Percentiles rank a stretch among this genome's conserved stretches.
Conservation (phyloP, 1,140 invertebrate genomes). For the Drosophila lacteicornis region DNA sequence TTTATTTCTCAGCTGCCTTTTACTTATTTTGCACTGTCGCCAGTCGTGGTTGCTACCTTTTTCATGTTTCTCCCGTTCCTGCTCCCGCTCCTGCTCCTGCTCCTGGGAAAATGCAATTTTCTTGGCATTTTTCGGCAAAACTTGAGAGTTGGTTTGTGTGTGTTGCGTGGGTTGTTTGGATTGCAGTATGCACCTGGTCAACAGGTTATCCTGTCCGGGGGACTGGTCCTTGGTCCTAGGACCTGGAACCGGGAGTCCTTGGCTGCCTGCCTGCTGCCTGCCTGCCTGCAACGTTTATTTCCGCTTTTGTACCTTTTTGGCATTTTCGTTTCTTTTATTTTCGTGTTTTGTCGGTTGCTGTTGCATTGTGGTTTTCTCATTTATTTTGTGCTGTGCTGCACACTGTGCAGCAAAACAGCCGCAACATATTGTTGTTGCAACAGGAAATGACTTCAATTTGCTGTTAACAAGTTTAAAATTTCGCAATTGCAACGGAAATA, state of each 20-base stretch:
- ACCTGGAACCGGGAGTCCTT: constrained; percentile 18
- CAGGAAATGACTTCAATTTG: constrained; percentile 83
- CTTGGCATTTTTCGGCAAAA: constrained; percentile 81
- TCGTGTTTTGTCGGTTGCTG: constrained; percentile 49
- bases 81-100: constrained; percentile 7
- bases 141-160: constrained; percentile 43
- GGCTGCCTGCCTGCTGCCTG: constrained; percentile 54
- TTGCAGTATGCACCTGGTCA: constrained; percentile 81
- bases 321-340: constrained; percentile 67
- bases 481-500: constrained; percentile 82
- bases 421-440: constrained; percentile 68
- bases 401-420: constrained; percentile 40
- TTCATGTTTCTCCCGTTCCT: constrained; percentile 43
- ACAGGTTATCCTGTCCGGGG: constrained; percentile 77
- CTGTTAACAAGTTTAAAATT: constrained; percentile 83
- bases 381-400: constrained; percentile 60
- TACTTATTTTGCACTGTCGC: constrained; percentile 68
- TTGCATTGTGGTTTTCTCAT: constrained; percentile 79
- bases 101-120: constrained; percentile 76
- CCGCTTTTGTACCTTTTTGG: constrained; percentile 83
- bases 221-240: constrained; percentile 45
- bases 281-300: constrained; percentile 77
- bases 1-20: constrained; percentile 77
- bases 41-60: constrained; percentile 69
- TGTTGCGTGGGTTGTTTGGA: constrained; percentile 51